phyloP scores from a whole-genome alignment of 2,113 vertebrate genomes.

The Charadrius vociferus region DNA sequence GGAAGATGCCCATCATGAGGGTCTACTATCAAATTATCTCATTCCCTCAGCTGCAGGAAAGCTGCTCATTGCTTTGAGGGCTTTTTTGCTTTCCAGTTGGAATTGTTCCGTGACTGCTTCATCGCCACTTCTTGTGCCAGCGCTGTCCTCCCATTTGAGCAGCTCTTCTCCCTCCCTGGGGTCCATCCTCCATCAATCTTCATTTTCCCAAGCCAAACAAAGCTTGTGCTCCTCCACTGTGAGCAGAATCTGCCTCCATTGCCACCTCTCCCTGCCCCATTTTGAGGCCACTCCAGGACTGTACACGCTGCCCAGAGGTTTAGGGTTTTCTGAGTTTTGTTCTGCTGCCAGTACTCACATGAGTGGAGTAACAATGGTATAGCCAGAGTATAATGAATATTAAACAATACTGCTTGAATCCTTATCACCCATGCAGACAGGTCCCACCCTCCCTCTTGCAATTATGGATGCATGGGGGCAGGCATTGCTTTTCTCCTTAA shows the following conservation, averaged over 20 bases:
- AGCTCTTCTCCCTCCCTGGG: neutral
- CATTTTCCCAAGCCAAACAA: neutral
- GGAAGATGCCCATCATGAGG: neutral
- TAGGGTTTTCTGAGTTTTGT: neutral
- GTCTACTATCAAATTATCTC: neutral
- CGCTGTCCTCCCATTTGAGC: neutral
- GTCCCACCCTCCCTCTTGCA: neutral
- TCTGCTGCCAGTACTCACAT: neutral
- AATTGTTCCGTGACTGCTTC: neutral
- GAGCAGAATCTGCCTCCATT: neutral
- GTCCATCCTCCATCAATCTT: neutral
- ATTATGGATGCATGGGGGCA: neutral
- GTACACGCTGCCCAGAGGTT: rapidly evolving
- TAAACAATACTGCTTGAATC: neutral
- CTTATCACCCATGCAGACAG: too few species aligned
- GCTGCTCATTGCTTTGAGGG: neutral
- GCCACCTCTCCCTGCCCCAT: neutral
- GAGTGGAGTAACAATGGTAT: rapidly evolving
- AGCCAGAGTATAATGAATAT: neutral
- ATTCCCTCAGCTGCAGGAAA: neutral
- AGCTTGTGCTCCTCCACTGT: rapidly evolving
- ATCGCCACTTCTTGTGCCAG: too few species aligned
- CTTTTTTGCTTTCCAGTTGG: neutral
- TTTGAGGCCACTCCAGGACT: too few species aligned
- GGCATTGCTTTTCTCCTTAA: neutral